phyloP scores from a whole-genome alignment of 2,113 vertebrate genomes.

The Podilymbus podiceps region DNA sequence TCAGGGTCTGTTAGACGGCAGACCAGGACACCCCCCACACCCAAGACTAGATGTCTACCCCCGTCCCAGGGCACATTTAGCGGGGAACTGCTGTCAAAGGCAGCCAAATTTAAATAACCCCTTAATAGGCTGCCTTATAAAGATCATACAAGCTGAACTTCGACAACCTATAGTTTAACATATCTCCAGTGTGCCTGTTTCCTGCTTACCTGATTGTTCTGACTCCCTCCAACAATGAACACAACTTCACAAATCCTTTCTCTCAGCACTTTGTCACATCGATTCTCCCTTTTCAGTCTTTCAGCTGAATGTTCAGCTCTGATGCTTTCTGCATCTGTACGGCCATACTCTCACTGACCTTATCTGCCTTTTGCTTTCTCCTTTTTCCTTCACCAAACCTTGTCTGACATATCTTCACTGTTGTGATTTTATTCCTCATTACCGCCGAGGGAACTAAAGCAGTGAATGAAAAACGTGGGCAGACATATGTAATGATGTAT shows the following conservation, averaged over 20 bases:
- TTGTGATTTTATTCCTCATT: neutral
- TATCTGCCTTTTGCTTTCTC: neutral
- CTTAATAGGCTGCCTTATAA: neutral
- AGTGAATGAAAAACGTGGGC: neutral
- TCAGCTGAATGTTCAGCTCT: neutral
- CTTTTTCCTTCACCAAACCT: neutral
- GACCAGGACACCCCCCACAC: neutral
- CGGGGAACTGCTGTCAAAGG: neutral
- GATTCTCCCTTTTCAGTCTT: neutral
- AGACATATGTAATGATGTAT: neutral
- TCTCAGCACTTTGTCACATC: neutral
- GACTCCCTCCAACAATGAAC: neutral
- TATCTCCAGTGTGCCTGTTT: neutral
- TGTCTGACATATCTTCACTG: neutral
- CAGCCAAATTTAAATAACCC: neutral
- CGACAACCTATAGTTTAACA: neutral
- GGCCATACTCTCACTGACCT: neutral
- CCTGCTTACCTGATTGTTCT: neutral
- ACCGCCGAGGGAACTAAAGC: neutral
- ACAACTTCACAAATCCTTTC: neutral
- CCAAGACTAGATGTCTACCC: neutral
- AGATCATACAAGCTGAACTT: neutral
- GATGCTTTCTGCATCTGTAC: neutral
- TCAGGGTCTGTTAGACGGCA: neutral
- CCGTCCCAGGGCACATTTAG: neutral